These are phyloP conservation scores for Eueremaeus valkanovi DNA, from an alignment of 2,888 invertebrate species.

Conservation along the genomic window DNA sequence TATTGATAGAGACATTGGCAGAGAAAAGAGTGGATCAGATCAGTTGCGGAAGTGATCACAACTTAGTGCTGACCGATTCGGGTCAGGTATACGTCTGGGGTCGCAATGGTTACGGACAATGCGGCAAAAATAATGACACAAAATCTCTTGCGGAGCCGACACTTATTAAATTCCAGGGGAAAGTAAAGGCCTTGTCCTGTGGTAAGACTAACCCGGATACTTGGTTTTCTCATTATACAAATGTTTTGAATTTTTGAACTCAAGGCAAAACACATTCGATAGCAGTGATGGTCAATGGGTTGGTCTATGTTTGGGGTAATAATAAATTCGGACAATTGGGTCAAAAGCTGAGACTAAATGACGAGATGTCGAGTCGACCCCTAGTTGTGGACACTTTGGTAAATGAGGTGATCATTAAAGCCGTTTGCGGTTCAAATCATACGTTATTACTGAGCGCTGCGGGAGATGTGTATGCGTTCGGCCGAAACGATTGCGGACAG, in stretches of 20 bases:
- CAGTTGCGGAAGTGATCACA: neutral
- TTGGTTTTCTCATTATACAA: too few relatives aligned
- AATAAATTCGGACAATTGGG: neutral
- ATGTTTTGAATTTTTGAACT: too few relatives aligned
- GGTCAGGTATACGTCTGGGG: neutral
- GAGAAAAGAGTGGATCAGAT: neutral
- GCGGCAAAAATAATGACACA: too few relatives aligned
- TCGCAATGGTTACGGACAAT: neutral
- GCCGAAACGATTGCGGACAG: neutral
- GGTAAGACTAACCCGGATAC: too few relatives aligned
- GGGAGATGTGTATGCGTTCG: neutral
- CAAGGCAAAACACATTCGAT: too few relatives aligned
- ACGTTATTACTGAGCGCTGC: neutral
- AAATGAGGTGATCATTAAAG: neutral
- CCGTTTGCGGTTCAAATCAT: neutral
- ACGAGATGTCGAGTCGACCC: neutral
- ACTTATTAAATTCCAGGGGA: too few relatives aligned
- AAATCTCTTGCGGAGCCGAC: too few relatives aligned
- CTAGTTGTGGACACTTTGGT: neutral
- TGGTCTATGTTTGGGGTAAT: neutral
- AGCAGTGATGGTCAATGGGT: neutral
- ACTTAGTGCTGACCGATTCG: neutral
- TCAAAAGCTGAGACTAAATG: neutral
- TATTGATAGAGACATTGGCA: neutral
- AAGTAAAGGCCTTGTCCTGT: too few relatives aligned